Base-by-base conservation (phyloP, 2,888 invertebrate species). In the Papilio protenor region DNA sequence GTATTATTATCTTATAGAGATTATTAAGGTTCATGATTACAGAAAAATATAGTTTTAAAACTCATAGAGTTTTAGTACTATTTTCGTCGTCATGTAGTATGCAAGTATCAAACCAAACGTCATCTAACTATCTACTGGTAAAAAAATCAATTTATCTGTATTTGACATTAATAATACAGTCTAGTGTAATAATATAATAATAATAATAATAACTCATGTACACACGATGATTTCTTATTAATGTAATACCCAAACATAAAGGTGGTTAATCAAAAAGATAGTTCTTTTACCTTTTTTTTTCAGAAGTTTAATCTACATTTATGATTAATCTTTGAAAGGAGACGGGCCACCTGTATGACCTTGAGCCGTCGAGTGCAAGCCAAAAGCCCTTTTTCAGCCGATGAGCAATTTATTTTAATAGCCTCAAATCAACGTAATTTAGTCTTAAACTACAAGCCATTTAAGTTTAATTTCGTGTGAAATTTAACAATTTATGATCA, bases 281-380 rank as follows among this genome's bases (percentile, higher is more conserved):
- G 1, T 11, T 12, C 11, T 47, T 33, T 33, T 33, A 33, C 2
- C 1, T 47, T 47, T 47, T 47, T 47, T 47, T 47, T 16, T 16
- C 16, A 49, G 14, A 14, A 18, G 18, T 55, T 55, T 78, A 61
- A 12, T 74, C 75, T 61, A 59, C 40, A 61, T 75, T 75, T 77
- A 80, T 78, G 72, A 81, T 81, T 79, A 71, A 72, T 74, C 79
- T 75, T 77, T 73, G 69, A 75, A 77, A 76, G 73, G 77, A 72
- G 64, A 74, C 79, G 75, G 79, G 80, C 79, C 79, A 81, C 81
- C 81, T 79, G 81, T 45, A 77, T 77, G 64, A 81, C 80, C 82
- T 82, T 81, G 82, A 79, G 73, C 66, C 23, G 74, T 75, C 66
- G 76, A 80, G 78, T 79, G 80, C 80, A 80, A 61, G 79, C 80